phyloP scores from a whole-genome alignment of 2,797 vertebrate species.

The Carduelis carduelis region DNA sequence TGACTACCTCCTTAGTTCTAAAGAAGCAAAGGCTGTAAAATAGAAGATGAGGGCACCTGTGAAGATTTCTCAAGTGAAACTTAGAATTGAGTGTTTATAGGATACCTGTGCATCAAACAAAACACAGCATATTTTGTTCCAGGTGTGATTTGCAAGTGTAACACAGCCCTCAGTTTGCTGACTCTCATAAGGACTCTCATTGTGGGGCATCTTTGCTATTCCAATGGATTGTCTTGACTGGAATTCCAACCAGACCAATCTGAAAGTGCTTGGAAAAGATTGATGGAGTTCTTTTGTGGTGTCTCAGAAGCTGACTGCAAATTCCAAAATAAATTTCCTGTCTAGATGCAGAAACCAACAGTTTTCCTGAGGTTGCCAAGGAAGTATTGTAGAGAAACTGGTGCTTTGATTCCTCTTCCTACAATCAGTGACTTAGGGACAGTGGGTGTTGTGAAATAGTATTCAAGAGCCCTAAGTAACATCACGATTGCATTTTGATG shows the following conservation, averaged over 20 bases:
- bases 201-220: not conserved
- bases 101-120: not conserved
- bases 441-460: not conserved
- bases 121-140: not conserved
- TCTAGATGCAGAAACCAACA: not conserved
- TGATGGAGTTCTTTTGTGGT: not conserved
- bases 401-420: not conserved
- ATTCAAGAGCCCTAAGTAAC: not conserved
- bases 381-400: not conserved
- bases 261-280: not conserved
- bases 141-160: not conserved
- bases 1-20: not conserved
- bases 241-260: not conserved
- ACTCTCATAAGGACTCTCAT: not conserved
- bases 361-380: not conserved
- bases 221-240: not conserved
- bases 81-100: not conserved
- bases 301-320: not conserved
- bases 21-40: not conserved
- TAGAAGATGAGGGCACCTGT: not conserved
- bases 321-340: not conserved
- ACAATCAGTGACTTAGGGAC: fast-evolving
- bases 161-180: not conserved
- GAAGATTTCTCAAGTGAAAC: not conserved
- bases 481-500: not conserved